Base-by-base conservation (phyloP, 92 coral and sea anemone genomes). In the Parazoanthus swiftii region DNA sequence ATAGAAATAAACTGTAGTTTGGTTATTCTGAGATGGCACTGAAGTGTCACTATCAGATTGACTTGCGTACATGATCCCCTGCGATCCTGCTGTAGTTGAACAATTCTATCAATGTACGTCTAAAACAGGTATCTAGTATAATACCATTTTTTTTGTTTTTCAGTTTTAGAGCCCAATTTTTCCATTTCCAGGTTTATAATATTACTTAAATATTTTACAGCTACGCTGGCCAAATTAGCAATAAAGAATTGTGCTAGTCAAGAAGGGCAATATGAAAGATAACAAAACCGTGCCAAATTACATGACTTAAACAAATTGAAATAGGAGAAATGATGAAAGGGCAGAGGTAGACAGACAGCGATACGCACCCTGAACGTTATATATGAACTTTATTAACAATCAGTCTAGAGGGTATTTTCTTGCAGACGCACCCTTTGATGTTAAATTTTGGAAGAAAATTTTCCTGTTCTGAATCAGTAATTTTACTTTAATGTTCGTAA, bases 271-370 rank as follows among this genome's bases (percentile, higher is more conserved):
- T 16, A 79, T 37, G 46, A 78, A 48, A 23, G 46, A 44, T 23
- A 50, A 79, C 18, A 66, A 35, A 6, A 15, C 6, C 33, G 33
- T 29, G 18, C 3, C 4, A 29, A n/a, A 25, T 54, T 51, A 21
- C 83, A 79, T 54, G 46, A 79, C 83, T 79, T 79, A 51, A 79
- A 79, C 83, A 79, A 79, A 79, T 79, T 54, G 35, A 79, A 79
- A 54, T 13, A 79, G 70, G n/a, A 54, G 70, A 63, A 63, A 23
- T 1, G 14, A 18, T 14, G n/a, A 14, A 2, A 26, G 26, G 21
- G 70, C 59, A 15, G 59, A 54, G 59, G 1, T 54, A 0, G 8
- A 63, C 26, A 63, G 4, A 58, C 6, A 14, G 66, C 23, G 23
- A 58, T 58, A 23, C 70, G 1, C 25, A 63, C 25, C 70, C 70